Evolutionary conservation across 2,797 vertebrate species (phyloP), one percentile per base, ranked within the genome.

Genomic region (Gymnoscopelus braueri): DNA sequence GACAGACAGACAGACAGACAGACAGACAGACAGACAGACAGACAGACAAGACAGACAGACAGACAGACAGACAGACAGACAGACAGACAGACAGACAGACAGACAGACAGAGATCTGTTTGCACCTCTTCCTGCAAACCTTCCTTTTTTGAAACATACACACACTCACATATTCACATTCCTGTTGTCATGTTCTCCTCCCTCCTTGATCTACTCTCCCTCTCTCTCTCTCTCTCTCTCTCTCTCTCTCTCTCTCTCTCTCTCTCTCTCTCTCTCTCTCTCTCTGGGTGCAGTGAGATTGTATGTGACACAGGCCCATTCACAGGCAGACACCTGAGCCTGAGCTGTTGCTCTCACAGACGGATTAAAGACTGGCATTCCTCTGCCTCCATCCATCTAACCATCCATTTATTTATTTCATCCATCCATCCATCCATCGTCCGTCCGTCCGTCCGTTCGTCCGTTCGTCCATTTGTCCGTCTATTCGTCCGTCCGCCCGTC

Each of bases 291-390:
- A 3, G 53, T 70, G 77, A 74, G 74, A 72, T 71, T 0, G 26
- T 78, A 57, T 63, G 77, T 78, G 82, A 91, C 87, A 89, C 88
- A 86, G 86, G 78, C 79, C 85, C 74, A 87, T 90, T 92, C 87
- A 89, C 80, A 72, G 79, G 72, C 69, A 63, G 89, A 92, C 75
- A 91, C 86, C 87, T 80, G 89, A 92, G 86, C 89, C 87, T 91
- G 85, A 89, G 87, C 83, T 51, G 52, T 76, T 77, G 81, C 87
- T 83, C 84, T 88, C 82, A 81, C 83, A 85, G 80, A 81, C 24
- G 76, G 91, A 90, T 91, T 91, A 92, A 39, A 84, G 75, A 63
- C 78, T 81, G 79, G 69, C 87, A 91, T 91, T 88, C 85, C 53
- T 55, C 62, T 51, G 49, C 54, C 29, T 44, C 54, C 62, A n/a